phyloP scores from a whole-genome alignment of 2,797 vertebrate genomes.

The Phylloscopus collybita region DNA sequence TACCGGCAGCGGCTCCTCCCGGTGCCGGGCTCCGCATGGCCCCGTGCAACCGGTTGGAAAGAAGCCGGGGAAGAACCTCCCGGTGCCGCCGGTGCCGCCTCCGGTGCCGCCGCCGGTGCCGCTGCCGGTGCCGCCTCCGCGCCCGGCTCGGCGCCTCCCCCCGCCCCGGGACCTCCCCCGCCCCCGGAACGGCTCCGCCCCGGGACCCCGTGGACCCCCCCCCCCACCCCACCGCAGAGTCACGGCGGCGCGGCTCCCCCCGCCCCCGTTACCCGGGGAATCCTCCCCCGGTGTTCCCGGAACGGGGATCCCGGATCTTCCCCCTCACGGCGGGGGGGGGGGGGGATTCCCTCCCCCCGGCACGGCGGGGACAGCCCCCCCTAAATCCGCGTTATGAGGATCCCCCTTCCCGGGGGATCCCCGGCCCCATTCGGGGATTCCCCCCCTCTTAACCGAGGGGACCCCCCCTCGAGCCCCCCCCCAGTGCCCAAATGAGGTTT shows the following conservation, averaged over 20 bases:
- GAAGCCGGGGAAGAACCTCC: neutral
- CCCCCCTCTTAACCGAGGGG: too few relatives aligned
- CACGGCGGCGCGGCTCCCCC: neutral
- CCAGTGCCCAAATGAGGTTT: neutral
- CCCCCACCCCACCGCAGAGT: neutral
- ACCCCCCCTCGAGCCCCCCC: too few relatives aligned
- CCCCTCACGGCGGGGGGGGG: neutral
- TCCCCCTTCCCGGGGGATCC: too few relatives aligned
- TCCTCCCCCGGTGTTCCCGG: neutral
- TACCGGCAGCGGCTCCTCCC: neutral
- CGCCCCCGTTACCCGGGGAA: neutral
- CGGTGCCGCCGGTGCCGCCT: neutral
- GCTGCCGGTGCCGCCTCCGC: neutral
- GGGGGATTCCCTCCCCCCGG: neutral
- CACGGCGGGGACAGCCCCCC: too few relatives aligned
- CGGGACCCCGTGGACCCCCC: neutral
- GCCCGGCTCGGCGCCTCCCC: neutral
- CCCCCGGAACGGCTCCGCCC: neutral
- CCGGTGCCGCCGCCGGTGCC: neutral
- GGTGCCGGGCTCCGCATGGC: slow-evolving; percentile 3
- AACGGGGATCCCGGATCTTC: neutral
- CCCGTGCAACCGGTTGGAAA: neutral
- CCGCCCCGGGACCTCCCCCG: neutral
- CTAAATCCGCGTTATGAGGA: too few relatives aligned
- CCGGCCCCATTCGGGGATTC: too few relatives aligned